Base-by-base conservation (phyloP, 2,888 invertebrate species). In the Candidula unifasciata region DNA sequence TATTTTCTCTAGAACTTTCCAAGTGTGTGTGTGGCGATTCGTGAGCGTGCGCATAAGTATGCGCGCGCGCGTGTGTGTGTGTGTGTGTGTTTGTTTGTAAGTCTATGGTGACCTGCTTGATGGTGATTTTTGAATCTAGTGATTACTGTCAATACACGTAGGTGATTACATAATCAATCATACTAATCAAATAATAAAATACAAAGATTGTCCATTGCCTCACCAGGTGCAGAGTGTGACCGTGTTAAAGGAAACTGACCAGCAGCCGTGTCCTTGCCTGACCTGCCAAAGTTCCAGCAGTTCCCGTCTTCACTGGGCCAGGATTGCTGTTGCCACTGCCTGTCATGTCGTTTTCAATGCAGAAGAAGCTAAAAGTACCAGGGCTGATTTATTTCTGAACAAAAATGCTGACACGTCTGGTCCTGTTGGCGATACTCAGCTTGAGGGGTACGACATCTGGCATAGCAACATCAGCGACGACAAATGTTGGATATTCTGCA, bases 381-480 rank as follows among this genome's bases (percentile, higher is more conserved):
- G 27, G 33, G 27, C 54, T 27, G 74, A 74, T 74, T 44, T 74
- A 18, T 74, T 74, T 74, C 54, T 33, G 13, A 44, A 52, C 18
- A 33, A 74, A 74, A 54, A 74, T 44, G 74, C 27, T n/a, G 54
- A 74, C 52, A 35, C 52, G 52, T 54, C 74, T 74, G 74, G 54
- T 54, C 18, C 3, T 27, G 5, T 27, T 16, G 16, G 1, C 35
- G 16, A n/a, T 27, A 52, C 24, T 27, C 71, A 44, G 37, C 3
- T 74, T 24, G 30, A n/a, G 1, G 74, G 54, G 10, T 74, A 74
- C 44, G 27, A n/a, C 3, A 27, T 74, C n/a, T 74, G 52, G 74
- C 54, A 74, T 54, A 74, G n/a, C 54, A 74, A 74, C 27, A 74
- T 74, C 27, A 54, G 27, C 24, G 74, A 74, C n/a, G 74, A 74